Evolutionary conservation across 2,113 vertebrate species (phyloP), one percentile per base, ranked within the genome.

Genomic region (Ceuthmochares aereus): DNA sequence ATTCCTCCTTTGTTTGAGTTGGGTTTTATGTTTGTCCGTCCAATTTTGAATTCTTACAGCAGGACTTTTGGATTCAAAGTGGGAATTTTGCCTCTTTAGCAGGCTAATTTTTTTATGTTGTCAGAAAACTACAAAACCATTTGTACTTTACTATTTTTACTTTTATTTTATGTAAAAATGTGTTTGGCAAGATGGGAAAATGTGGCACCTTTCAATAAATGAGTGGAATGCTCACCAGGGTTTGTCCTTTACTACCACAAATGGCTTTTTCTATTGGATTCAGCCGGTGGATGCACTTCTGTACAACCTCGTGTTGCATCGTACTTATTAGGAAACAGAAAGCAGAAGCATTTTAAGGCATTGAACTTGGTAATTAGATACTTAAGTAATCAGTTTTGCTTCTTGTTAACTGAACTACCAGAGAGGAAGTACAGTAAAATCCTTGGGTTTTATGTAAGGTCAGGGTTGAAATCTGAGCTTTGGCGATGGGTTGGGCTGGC

Each of bases 41-140:
- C 22, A 43, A 20, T 45, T 74, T 32, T 52, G 51, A 87, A 79
- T 74, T 95, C 83, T 84, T 79, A 64, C 77, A 52, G 68, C 66
- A 51, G 66, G 64, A 60, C 30, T 91, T 94, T 85, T 52, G 90
- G 22, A 95, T 76, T 84, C 84, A 20, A 51, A 76, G 54, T 32
- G 87, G 59, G 59, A 76, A 84, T 64, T 89, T 79, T 95, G 80
- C 84, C 82, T 96, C 70, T 64, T 84, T 52, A 86, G 79, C 56
- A 89, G 67, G 87, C 84, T 94, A 87, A 94, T 96, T 96, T 95
- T 97, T 95, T 96, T 84, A 93, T 4, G 40, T 91, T 66, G 60
- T 89, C 89, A 85, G 81, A 89, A 84, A 82, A 93, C 68, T 64
- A 89, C 29, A 58, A 87, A 96, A 64, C 43, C 64, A 66, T 95